Evolutionary conservation across 1,140 invertebrate species (phyloP), one percentile per base, ranked within the genome.

Genomic region (Thaumatotibia leucotreta): DNA sequence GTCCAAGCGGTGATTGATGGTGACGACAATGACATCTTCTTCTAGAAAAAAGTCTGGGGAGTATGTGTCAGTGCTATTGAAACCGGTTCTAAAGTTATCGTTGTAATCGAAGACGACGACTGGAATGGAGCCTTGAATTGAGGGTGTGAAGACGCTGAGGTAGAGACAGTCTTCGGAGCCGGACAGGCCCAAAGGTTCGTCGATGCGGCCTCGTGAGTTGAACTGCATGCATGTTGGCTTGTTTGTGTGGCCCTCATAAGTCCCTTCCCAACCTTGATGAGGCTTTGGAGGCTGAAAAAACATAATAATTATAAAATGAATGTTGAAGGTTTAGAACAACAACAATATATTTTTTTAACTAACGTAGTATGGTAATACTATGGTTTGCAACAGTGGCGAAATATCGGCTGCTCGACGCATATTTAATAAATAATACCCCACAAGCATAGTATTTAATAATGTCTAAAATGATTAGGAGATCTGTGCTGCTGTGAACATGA

Each of bases 151-250:
- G 0, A 98, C 94, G 79, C 96, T 98, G n/a, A 98, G 83, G 80
- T 95, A 96, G 0, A 98, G 92, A 76, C 97, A 98, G 79, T 98
- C 96, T 90, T 96, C 95, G 1, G 83, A 84, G 0, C 90, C 88
- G 35, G 84, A 85, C 65, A 85, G 77, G 3, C 82, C 84, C 3
- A 70, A 71, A 0, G 65, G 49, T 52, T 83, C 82, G 1, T 64
- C 58, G 10, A 75, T 73, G 23, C 84, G 67, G 63, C 54, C 72
- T 63, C 75, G 70, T 1, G 73, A 63, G 49, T 68, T 84, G 8
- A 75, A 73, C 73, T 91, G 91, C 22, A 82, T 68, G 65, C 91
- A 92, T 58, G 83, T 82, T 50, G 82, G 81, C 33, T 88, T 91
- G 33, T 84, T 78, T 2, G 78, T 64, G 63, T 76, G 76, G 1